A percentile compares a stretch with the other conserved stretches of the same genome.
Evolutionary conservation across 2,888 invertebrate species (phyloP).

Genomic region (Dioctria rufipes): DNA sequence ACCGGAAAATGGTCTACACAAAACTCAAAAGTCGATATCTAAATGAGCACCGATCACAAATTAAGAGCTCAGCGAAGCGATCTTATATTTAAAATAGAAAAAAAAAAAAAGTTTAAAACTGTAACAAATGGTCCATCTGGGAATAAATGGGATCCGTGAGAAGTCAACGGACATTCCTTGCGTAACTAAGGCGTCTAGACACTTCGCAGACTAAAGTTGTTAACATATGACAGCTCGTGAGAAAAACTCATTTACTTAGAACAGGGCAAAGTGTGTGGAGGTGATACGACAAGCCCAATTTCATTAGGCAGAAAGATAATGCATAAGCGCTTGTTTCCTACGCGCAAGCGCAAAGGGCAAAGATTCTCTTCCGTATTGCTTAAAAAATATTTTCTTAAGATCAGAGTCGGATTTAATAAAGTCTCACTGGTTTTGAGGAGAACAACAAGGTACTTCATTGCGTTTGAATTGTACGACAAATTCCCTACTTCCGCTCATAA

Average conservation of each 20-base stretch:
- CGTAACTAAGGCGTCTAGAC: conserved; percentile 53
- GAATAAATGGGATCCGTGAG: conserved; percentile 44
- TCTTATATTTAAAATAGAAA: not conserved
- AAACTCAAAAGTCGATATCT: not conserved
- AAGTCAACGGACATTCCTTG: conserved; percentile 29
- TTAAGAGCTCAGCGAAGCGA: not conserved
- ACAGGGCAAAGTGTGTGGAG: conserved; percentile 22
- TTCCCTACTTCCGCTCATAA: conserved; percentile 43
- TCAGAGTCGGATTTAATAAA: conserved; percentile 19
- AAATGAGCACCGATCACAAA: conserved; percentile 19
- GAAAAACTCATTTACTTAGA: conserved; percentile 45
- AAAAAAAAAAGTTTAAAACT: conserved; percentile 27
- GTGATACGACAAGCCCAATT: conserved; percentile 20
- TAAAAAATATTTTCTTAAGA: conserved; percentile 17
- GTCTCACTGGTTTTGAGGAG: not conserved
- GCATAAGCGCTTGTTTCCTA: not conserved
- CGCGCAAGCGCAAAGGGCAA: not conserved
- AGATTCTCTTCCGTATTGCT: conserved; percentile 28
- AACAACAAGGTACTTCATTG: conserved; percentile 39
- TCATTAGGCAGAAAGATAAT: conserved; percentile 17
- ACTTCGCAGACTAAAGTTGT: conserved; percentile 56
- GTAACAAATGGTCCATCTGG: conserved; percentile 38
- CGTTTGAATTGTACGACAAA: conserved; percentile 20
- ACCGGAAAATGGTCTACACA: conserved; percentile 59
- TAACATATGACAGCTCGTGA: conserved; percentile 58